Base-by-base conservation (phyloP, 2,113 vertebrate species). In the Phocoena sinus region DNA sequence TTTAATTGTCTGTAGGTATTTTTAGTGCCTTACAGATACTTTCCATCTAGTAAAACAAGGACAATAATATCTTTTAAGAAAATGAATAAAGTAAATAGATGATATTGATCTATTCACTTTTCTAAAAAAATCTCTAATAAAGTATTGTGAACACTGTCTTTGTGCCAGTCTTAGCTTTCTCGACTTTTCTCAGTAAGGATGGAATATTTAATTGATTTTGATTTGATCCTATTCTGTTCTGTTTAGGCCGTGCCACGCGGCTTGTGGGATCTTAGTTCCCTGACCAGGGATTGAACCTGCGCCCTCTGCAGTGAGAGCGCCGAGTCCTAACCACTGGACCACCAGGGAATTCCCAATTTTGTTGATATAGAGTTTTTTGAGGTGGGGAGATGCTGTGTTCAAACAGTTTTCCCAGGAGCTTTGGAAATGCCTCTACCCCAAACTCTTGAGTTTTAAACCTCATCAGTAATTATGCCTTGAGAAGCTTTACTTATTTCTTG, bases 231-330 rank as follows among this genome's bases (percentile, higher is more conserved):
- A 50, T 33, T 20, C 17, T 76, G 28, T 50, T 44, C 47, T 76
- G 8, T 33, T 21, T 21, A 33, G 31, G 74, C 74, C 0, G 0
- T 33, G 28, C 44, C 5, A 0, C 20, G 44, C 17, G 28, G 74
- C 74, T 33, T 21, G 28, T 77, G 74, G 74, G 5, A 11, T 31
- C 44, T 50, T 31, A 31, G 26, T 50, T 76, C 26, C 44, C 15
- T 44, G 1, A 58, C 44, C 18, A 2, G 74, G 47, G 47, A 13
- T 1, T 53, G 28, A 33, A 11, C 74, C 74, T 6, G 8, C 0
- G 31, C 31, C 28, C 74, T 77, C 28, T 3, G 15, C 2, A 6
- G 0, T 33, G 73, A 11, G 21, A 58, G 17, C 1, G 8, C 31
- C 8, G 17, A 33, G 26, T 20, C 44, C 73, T 33, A 1, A 31